Evolutionary conservation across 2,888 invertebrate species (phyloP), one percentile per base, ranked within the genome.

Genomic region (Calliopum simillimum): DNA sequence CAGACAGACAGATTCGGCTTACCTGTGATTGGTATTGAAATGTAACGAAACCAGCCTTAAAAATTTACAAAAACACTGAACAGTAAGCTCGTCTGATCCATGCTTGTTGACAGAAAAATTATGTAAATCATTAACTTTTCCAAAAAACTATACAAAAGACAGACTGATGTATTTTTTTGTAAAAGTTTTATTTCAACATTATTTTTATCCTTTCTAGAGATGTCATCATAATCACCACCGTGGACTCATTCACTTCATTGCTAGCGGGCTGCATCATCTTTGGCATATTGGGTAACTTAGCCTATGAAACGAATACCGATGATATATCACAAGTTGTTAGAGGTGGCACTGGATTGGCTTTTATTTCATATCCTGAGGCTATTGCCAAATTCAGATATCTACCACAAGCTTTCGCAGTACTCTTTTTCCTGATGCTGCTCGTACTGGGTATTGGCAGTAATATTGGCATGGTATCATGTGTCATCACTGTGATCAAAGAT

Each of bases 231-330:
- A 93, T 95, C 8, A 94, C 94, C 1, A 90, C 92, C 2, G 85
- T 94, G 77, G 95, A 96, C 80, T 94, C 95, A 0, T 89, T 93
- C 69, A 95, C 95, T 0, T 94, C 94, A 74, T 84, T 95, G 13
- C 85, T 95, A 67, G 94, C 95, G 0, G 95, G 95, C 1, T 90
- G 92, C 75, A 94, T 94, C 2, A 94, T 95, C 74, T 95, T 95
- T 81, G 93, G 94, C 3, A 93, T 95, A 73, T 87, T 95, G 19
- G 95, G 95, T 0, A 94, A 94, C 83, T 84, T 95, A 76, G 94
- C 95, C 0, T 85, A 90, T 77, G 91, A 92, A 79, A 88, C 88
- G 56, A 87, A 89, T 0, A 84, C 86, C 5, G 86, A 87, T 41
- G 90, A 91, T 3, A 90, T 94, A 2, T 82, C 87, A 0, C 83